Conservation (phyloP, 2,113 vertebrate species). For the Eidolon helvum region DNA sequence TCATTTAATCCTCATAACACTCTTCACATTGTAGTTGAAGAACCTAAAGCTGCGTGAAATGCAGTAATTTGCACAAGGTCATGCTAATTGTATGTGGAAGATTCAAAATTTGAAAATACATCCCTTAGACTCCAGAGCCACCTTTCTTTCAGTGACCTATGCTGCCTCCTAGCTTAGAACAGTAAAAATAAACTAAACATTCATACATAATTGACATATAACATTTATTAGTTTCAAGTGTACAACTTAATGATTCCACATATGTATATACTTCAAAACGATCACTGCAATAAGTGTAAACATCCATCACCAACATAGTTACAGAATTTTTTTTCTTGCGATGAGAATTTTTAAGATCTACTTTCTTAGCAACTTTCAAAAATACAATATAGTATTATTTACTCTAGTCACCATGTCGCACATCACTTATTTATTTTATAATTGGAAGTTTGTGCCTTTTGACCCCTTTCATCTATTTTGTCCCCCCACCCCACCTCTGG, state of each 20-base stretch:
- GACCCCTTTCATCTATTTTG: background rate
- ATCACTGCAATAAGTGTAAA: background rate
- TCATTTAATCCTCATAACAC: background rate
- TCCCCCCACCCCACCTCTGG: background rate
- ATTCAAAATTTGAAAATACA: slow-evolving; percentile 32
- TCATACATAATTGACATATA: background rate
- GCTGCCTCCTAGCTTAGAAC: background rate
- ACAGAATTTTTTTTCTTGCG: background rate
- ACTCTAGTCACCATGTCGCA: background rate
- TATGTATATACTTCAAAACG: background rate
- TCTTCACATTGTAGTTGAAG: background rate
- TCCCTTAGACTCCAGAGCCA: background rate
- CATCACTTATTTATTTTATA: background rate
- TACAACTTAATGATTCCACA: background rate
- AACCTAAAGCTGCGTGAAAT: background rate
- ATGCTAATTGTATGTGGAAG: background rate
- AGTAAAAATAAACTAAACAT: background rate
- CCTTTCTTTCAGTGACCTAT: background rate
- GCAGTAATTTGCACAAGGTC: background rate
- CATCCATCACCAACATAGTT: background rate
- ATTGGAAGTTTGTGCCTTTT: background rate
- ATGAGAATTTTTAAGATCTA: background rate
- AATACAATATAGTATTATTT: background rate
- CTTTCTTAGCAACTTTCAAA: background rate
- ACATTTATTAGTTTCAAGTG: background rate